Percentiles rank a stretch among this genome's conserved stretches.
These are phyloP conservation scores for Gavia stellata DNA, from an alignment of 2,113 vertebrate genomes.

Conservation along the genomic window DNA sequence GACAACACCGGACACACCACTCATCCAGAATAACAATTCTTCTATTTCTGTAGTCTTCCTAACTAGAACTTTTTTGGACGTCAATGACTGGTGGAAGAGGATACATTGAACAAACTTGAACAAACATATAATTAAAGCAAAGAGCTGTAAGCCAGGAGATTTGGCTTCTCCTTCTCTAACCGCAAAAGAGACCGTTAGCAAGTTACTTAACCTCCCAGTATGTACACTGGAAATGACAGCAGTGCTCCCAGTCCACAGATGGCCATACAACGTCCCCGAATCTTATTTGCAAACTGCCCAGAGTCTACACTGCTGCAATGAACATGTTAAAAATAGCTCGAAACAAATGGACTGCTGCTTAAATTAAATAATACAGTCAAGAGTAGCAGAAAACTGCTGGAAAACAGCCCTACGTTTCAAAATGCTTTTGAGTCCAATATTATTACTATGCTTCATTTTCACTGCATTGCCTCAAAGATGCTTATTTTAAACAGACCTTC, in stretches of 20 bases:
- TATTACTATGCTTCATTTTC: background rate
- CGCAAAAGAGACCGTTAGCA: background rate
- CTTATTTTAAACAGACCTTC: slow-evolving; percentile 13
- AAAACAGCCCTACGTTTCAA: background rate
- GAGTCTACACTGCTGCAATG: background rate
- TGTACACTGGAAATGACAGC: background rate
- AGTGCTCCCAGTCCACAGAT: background rate
- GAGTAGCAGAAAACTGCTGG: background rate
- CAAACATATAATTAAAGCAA: background rate
- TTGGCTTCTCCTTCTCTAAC: background rate
- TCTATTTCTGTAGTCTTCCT: background rate
- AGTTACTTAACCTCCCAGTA: background rate
- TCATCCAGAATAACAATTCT: background rate
- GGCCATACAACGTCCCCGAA: background rate
- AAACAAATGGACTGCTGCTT: background rate
- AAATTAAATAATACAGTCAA: background rate
- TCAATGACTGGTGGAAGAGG: background rate
- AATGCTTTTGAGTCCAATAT: background rate
- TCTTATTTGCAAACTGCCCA: background rate
- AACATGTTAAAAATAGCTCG: background rate
- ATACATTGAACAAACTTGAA: background rate
- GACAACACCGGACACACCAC: background rate
- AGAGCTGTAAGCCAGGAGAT: background rate
- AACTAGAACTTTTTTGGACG: background rate
- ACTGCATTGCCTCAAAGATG: background rate